Base-by-base conservation (phyloP, 2,797 vertebrate species). In the Pangasius macronema region DNA sequence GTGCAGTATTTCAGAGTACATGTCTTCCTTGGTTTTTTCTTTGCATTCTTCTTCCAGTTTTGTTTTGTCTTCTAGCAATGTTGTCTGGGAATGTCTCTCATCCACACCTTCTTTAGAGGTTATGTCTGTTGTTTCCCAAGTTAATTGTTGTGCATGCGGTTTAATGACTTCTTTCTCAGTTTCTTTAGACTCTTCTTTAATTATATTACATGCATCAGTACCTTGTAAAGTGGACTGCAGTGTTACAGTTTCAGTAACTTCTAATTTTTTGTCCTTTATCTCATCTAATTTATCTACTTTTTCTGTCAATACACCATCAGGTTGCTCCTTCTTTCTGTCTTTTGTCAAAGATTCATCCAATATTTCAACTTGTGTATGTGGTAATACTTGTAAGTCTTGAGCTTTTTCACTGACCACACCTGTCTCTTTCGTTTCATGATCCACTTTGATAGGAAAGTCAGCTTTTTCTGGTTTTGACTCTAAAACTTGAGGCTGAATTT, bases 51-150 rank as follows among this genome's bases (percentile, higher is more conserved):
- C 27, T 55, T 87, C 61, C 63, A 61, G 77, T 90, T 88, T 86
- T 7, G 72, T 73, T 85, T 86, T 88, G 22, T 89, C 86, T 84
- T 82, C 70, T 81, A 70, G 42, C 53, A 89, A 16, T 53, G 42
- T 57, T 49, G 53, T 36, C 55, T 86, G 83, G 46, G 36, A 73
- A 57, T 77, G 73, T 22, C 70, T 86, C 65, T 89, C 82, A 14
- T 83, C 85, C 51, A 49, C 30, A 63, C 49, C 53, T 83, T 82
- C 84, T 86, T 84, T 76, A n/a, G 82, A 88, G 36, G 61, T 39
- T 57, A 81, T 68, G 73, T 89, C 85, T 85, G 61, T 49, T 87
- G 73, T 86, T 87, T 87, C 84, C 39, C 61, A 33, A 85, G 39
- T 76, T 86, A 81, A 65, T 1, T 83, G 42, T 59, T 86, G 84